Base-by-base conservation (phyloP, 2,113 vertebrate species). In the Poeciliopsis turrubarensis region DNA sequence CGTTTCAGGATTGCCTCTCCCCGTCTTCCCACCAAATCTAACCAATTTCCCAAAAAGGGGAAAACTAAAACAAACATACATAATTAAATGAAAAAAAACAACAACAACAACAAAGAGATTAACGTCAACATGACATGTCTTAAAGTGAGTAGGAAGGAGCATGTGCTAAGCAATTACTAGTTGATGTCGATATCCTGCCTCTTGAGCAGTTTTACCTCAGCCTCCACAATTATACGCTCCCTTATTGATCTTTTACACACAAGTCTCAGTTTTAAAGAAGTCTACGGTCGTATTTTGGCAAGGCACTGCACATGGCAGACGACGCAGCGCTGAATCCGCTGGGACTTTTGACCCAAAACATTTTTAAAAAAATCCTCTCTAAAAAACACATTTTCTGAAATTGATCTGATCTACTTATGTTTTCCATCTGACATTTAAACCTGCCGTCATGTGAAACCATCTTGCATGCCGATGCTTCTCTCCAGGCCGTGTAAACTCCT, bases 401-500 rank as follows among this genome's bases (percentile, higher is more conserved):
- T 3, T 11, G 5, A 15, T 7, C 29, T 76, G 41, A 62, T 76
- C 79, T 1, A 64, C 68, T 15, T 11, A 2, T 37, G 10, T 73
- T 79, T 39, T 57, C 32, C 68, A 65, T 68, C 37, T 34, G 37
- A 51, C 37, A 27, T 47, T 47, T 29, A 25, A 57, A 3, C 31
- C 71, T 54, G 4, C 32, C 47, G 10, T 70, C 29, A 67, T 69
- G 26, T 72, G 13, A 72, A 69, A 71, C 11, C 37, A 11, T 17
- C 27, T 61, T 60, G 14, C 72, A 73, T 54, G 81, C 39, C 34
- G 60, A 65, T 70, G 41, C 82, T 68, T 67, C n/a, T 44, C 25
- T 60, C 60, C 37, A 69, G 75, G 62, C 30, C 65, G 27, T 80
- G 51, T 73, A 44, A 73, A 73, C 68, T 47, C 75, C 41, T 79